These are phyloP conservation scores for Pristis pectinata DNA, from an alignment of 2,797 vertebrate species.

Conservation along the genomic window DNA sequence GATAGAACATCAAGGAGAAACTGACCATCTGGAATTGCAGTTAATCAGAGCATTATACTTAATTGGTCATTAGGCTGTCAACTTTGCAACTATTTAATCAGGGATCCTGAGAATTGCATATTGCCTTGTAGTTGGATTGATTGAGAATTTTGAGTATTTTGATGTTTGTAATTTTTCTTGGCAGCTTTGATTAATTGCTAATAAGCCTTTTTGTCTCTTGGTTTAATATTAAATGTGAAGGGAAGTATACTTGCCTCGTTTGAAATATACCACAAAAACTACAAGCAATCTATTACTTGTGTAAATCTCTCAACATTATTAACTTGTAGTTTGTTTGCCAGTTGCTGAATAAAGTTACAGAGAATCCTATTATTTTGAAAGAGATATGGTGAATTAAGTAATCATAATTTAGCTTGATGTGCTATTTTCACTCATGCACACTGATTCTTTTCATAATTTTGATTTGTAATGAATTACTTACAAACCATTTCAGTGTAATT, in stretches of 20 bases:
- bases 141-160: background rate
- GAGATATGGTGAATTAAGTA: background rate
- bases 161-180: background rate
- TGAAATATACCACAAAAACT: background rate
- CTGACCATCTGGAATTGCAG: background rate
- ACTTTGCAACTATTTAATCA: background rate
- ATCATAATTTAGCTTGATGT: background rate
- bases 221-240: background rate
- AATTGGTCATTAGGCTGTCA: background rate
- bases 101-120: background rate
- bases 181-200: background rate
- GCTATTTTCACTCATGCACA: background rate
- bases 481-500: too few species aligned
- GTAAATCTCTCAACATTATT: background rate
- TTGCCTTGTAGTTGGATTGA: background rate
- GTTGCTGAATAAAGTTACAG: background rate
- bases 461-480: too few species aligned
- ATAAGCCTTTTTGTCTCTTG: background rate
- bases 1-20: background rate
- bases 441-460: too few species aligned
- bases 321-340: background rate
- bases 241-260: background rate
- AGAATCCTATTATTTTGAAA: too few species aligned
- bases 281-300: background rate
- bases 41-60: background rate